Evolutionary conservation across 2,113 vertebrate species (phyloP).

Genomic region (Dendrocopos noguchii): DNA sequence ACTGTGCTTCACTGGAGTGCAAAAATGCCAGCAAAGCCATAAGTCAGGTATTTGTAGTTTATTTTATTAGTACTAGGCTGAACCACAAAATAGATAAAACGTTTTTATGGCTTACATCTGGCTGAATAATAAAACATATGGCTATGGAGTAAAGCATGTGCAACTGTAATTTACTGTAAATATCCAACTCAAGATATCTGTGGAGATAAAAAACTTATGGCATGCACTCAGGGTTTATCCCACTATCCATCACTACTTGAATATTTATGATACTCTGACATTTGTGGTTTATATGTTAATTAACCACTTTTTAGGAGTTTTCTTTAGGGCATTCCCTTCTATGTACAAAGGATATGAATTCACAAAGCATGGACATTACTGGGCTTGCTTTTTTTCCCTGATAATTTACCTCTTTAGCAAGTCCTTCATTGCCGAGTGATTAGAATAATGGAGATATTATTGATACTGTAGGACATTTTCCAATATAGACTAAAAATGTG

Average conservation of each 20-base stretch:
- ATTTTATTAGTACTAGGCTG: conserved; percentile 78
- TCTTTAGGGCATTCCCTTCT: conserved; percentile 42
- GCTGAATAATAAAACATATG: conserved; percentile 79
- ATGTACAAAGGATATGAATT: background rate
- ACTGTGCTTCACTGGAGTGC: conserved; percentile 48
- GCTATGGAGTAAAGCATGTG: conserved; percentile 70
- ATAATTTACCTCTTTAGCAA: background rate
- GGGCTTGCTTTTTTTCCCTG: background rate
- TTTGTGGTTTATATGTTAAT: conserved; percentile 69
- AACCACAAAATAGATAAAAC: conserved; percentile 83
- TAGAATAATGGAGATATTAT: background rate
- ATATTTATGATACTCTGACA: conserved; percentile 48
- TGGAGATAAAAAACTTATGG: conserved; percentile 56
- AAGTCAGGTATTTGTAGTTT: conserved; percentile 80
- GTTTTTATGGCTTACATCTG: conserved; percentile 82
- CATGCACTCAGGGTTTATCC: conserved; percentile 57
- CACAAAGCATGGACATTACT: background rate
- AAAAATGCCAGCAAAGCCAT: conserved; percentile 64
- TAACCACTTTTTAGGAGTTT: conserved; percentile 38
- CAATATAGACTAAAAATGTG: background rate
- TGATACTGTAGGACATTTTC: background rate
- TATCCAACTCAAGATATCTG: conserved; percentile 57
- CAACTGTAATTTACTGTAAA: conserved; percentile 80
- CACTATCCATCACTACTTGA: conserved; percentile 29
- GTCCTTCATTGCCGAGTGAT: background rate